Percentiles rank a stretch among this genome's conserved stretches.
Evolutionary conservation across 2,888 invertebrate species (phyloP).

Genomic region (Rhopalosiphum nymphaeae): DNA sequence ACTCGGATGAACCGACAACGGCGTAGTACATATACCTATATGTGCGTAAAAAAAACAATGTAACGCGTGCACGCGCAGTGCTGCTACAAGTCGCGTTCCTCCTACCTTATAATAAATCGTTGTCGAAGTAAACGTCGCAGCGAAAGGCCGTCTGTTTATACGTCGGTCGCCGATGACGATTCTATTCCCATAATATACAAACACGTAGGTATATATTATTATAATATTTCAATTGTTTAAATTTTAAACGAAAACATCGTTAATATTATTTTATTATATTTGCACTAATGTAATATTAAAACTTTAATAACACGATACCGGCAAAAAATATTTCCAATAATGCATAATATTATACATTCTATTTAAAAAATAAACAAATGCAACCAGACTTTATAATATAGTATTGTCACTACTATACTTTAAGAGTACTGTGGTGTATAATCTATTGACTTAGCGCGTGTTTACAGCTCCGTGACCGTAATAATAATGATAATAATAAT

Average conservation of each 20-base stretch:
- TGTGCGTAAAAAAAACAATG: constrained; percentile 41
- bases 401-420: not conserved
- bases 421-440: not conserved
- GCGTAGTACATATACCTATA: not conserved
- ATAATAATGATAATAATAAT: constrained; percentile 29
- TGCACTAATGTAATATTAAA: not conserved
- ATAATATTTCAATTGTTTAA: not conserved
- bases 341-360: not conserved
- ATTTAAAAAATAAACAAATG: not conserved
- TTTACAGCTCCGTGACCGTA: constrained; percentile 46
- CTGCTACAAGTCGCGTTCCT: constrained; percentile 4
- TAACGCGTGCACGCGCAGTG: constrained; percentile 53
- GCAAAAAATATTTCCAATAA: not conserved
- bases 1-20: constrained; percentile 59
- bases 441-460: constrained; percentile 51
- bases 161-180: not conserved
- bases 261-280: not conserved
- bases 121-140: constrained; percentile 40
- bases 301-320: not conserved
- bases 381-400: not conserved
- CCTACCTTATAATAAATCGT: constrained; percentile 46
- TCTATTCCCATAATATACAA: not conserved
- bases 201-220: not conserved
- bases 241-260: not conserved
- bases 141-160: constrained; percentile 28